phyloP scores from a whole-genome alignment of 2,888 invertebrate genomes.

The Apantesis nais region DNA sequence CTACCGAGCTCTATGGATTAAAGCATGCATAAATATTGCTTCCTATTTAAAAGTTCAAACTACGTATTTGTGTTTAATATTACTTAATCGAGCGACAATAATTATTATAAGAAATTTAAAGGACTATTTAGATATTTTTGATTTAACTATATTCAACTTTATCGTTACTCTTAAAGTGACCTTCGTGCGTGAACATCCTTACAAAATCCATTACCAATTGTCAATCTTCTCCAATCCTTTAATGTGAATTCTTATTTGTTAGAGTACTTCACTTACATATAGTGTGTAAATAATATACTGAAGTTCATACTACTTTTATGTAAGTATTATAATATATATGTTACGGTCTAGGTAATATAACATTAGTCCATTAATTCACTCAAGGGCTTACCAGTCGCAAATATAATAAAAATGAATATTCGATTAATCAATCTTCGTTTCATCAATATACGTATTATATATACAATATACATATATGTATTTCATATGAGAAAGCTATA shows the following conservation, averaged over 20 bases:
- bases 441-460: neutral
- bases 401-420: neutral
- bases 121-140: slow-evolving; percentile 5
- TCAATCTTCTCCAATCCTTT: slow-evolving; percentile 2
- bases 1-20: no score
- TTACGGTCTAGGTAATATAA: slow-evolving; percentile 38
- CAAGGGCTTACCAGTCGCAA: neutral
- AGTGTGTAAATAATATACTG: slow-evolving; percentile 36
- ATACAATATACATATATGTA: neutral
- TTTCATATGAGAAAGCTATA: neutral
- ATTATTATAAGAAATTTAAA: neutral
- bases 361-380: neutral
- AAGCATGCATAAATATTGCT: slow-evolving; percentile 10
- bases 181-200: slow-evolving; percentile 5
- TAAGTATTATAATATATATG: slow-evolving; percentile 37
- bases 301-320: slow-evolving; percentile 23
- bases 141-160: neutral
- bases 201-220: slow-evolving; percentile 19
- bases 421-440: neutral
- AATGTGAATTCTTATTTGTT: slow-evolving; percentile 28
- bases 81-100: neutral
- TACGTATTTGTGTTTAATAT: slow-evolving; percentile 16
- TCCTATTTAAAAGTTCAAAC: slow-evolving; percentile 10
- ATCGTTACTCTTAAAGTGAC: neutral
- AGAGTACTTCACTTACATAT: neutral